Evolutionary conservation across 1,140 invertebrate species (phyloP).

Genomic region (Araneus ventricosus): DNA sequence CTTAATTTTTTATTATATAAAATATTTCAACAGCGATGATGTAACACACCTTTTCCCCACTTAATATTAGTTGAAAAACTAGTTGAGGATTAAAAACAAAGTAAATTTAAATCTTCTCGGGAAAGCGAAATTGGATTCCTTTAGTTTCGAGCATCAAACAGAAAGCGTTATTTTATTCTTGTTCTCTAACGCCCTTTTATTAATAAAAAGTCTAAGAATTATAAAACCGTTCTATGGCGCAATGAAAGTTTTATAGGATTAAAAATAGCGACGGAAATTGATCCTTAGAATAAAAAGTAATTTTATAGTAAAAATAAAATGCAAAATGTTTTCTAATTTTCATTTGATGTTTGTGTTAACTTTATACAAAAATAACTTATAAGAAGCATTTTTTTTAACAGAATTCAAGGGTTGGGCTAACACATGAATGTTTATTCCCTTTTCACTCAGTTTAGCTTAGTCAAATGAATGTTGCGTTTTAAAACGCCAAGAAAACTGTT

Average conservation of each 20-base stretch:
- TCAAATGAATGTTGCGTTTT: no score
- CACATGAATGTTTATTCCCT: no score
- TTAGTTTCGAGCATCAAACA: background rate
- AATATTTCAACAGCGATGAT: no score
- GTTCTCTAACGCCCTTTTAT: background rate
- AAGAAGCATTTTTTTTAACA: no score
- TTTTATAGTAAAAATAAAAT: background rate
- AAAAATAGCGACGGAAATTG: background rate
- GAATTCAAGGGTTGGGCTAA: no score
- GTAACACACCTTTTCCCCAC: no score
- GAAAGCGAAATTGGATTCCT: background rate
- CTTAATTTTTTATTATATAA: no score
- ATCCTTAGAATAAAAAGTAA: background rate
- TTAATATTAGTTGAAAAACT: background rate
- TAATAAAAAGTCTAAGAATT: background rate
- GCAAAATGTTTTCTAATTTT: no score
- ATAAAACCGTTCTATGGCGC: background rate
- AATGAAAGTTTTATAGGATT: slow-evolving; percentile 22
- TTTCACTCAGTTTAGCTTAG: background rate
- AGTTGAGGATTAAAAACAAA: background rate
- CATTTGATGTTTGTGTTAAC: no score
- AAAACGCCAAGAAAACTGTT: no score
- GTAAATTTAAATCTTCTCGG: background rate
- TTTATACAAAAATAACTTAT: no score
- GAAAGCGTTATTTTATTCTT: background rate